Evolutionary conservation across 2,113 vertebrate genomes (phyloP), one percentile per base, ranked within the genome.

Genomic region (Dasyprocta punctata): DNA sequence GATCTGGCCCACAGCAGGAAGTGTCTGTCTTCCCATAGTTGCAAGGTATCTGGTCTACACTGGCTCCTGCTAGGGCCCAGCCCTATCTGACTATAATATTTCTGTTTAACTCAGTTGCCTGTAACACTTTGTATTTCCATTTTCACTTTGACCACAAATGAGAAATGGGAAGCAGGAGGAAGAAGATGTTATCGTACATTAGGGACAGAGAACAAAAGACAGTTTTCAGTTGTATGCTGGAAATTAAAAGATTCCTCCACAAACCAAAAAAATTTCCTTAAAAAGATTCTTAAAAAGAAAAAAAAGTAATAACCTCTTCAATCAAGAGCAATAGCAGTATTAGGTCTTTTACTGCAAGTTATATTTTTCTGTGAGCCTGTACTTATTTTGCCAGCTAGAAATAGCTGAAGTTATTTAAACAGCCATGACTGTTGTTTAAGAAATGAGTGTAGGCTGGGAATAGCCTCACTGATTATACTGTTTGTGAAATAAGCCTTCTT

Each of bases 391-490:
- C 92, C 41, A 38, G 75, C 96, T 97, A 36, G 92, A 98, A 96
- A 97, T 97, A 98, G 89, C 97, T 89, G 41, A 26, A 86, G 95
- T 95, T 96, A 95, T 96, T 97, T 96, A 97, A 94, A 94, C 92
- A 95, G 77, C 91, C 54, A 26, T 96, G 95, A 92, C 93, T 96
- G 75, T 98, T 97, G 89, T 96, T 95, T 97, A 86, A 91, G 85
- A 96, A 91, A 58, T 77, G 73, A 83, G 80, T 87, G 67, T 87
- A 89, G 97, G 86, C 89, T 96, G 90, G 81, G 54, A 94, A 94
- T 77, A 94, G 94, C 36, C 92, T 86, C 78, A n/a, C 63, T 97
- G 96, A 97, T 94, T 92, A 96, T 33, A 94, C 60, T 93, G 71
- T 89, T 96, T 94, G 91, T 84, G 95, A 92, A 94, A 92, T 96